phyloP scores from a whole-genome alignment of 2,113 vertebrate species.

The Castor canadensis region DNA sequence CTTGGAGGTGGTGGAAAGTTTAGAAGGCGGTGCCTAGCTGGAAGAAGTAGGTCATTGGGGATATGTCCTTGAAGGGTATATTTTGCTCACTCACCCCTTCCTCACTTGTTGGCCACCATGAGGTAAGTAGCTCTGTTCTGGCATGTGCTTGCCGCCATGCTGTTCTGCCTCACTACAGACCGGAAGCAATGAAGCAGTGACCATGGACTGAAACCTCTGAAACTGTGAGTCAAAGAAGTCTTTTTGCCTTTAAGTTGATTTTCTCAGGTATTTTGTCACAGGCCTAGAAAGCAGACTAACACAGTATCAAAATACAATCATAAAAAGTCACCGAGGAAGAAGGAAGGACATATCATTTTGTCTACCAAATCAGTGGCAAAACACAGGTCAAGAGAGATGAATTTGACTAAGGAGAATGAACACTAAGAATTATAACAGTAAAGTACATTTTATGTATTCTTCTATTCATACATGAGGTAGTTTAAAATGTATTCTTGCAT shows the following conservation, averaged over 20 bases:
- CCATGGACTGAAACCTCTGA: not conserved
- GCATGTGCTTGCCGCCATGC: no score
- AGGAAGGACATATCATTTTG: not conserved
- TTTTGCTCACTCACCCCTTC: not conserved
- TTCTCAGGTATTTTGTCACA: not conserved
- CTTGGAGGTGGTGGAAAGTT: not conserved
- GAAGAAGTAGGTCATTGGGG: not conserved
- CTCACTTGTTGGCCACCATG: not conserved
- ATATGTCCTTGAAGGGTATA: not conserved
- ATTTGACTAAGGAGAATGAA: not conserved
- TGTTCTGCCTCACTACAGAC: not conserved
- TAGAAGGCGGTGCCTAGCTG: no score
- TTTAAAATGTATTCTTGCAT: no score
- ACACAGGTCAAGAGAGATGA: not conserved
- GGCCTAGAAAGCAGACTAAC: not conserved
- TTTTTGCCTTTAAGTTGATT: not conserved
- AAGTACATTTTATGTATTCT: no score
- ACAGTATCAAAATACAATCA: not conserved
- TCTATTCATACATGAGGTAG: not conserved
- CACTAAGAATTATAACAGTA: no score
- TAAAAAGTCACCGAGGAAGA: not conserved
- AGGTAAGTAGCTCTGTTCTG: not conserved
- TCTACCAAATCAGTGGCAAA: not conserved
- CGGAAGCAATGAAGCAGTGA: not conserved
- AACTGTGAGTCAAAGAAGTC: not conserved